Evolutionary conservation across 2,888 invertebrate species (phyloP).

Genomic region (Tetheella fluctuosa): DNA sequence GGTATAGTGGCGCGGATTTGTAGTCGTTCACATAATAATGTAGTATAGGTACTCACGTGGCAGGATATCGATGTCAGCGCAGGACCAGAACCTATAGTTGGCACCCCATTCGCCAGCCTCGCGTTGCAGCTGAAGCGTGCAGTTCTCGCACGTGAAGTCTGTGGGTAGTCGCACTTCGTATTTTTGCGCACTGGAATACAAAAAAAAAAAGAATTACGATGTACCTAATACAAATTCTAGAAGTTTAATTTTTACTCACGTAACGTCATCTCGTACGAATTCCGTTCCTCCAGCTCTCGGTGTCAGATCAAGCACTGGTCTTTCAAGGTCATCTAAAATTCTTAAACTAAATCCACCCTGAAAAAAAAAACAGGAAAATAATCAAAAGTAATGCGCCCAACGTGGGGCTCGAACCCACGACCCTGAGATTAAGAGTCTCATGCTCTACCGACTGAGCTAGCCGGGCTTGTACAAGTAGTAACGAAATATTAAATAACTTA

Average conservation of each 20-base stretch:
- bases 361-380: constrained; percentile 50
- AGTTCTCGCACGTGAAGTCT: constrained; percentile 92
- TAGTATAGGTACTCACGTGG: constrained; percentile 78
- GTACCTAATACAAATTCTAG: too few relatives aligned
- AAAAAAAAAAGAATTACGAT: neutral
- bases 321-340: constrained; percentile 92
- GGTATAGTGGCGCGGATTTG: too few relatives aligned
- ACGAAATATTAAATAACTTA: constrained; percentile 57
- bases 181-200: constrained; percentile 89
- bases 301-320: constrained; percentile 93
- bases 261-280: constrained; percentile 92
- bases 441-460: constrained; percentile 81
- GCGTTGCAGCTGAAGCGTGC: constrained; percentile 93
- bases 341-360: constrained; percentile 97
- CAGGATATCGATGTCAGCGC: constrained; percentile 95
- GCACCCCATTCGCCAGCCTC: constrained; percentile 96
- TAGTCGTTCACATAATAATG: too few relatives aligned
- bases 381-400: constrained; percentile 64
- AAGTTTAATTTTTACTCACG: constrained; percentile 87
- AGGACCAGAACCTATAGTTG: constrained; percentile 96
- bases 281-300: constrained; percentile 91
- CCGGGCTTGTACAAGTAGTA: constrained; percentile 26
- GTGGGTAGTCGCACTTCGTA: constrained; percentile 91
- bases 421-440: constrained; percentile 86
- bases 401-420: constrained; percentile 85